Percentiles rank a stretch among this genome's conserved stretches.
These are phyloP conservation scores for Pyxicephalus adspersus DNA, from an alignment of 2,113 vertebrate species.

Conservation along the genomic window DNA sequence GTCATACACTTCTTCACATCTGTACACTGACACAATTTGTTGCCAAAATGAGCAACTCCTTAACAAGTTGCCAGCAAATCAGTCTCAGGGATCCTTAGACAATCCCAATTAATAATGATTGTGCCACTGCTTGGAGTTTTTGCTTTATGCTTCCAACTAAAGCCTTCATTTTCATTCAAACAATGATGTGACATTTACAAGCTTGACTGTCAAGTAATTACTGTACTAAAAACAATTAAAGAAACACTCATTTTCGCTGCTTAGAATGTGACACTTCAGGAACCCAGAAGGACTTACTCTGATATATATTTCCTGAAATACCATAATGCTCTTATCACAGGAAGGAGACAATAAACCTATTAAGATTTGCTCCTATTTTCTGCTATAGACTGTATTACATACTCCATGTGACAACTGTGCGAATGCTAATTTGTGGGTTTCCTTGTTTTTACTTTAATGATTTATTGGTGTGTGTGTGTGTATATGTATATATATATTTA, in stretches of 20 bases:
- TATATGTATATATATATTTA: too few species aligned
- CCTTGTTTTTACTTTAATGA: too few species aligned
- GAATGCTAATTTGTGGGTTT: too few species aligned
- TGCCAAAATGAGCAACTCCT: constrained; percentile 24
- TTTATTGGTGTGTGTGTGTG: too few species aligned
- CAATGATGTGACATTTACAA: too few species aligned
- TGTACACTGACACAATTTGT: background rate
- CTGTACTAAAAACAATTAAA: too few species aligned
- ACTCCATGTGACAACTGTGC: background rate
- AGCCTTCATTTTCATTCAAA: too few species aligned
- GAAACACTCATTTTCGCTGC: too few species aligned
- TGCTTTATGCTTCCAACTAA: too few species aligned
- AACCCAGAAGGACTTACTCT: constrained; percentile 1
- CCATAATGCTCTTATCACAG: constrained; percentile 14
- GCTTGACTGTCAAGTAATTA: too few species aligned
- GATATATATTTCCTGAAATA: constrained; percentile 12
- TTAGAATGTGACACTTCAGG: constrained; percentile 21
- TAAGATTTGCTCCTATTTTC: constrained; percentile 22
- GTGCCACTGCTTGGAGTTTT: too few species aligned
- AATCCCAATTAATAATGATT: constrained; percentile 17
- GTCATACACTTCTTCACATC: background rate
- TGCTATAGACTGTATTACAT: background rate
- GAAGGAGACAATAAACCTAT: constrained; percentile 34
- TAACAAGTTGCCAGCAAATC: constrained; percentile 3
- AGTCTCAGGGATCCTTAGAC: background rate